Evolutionary conservation across 1,140 invertebrate genomes (phyloP).

Genomic region (Drosophila busckii): DNA sequence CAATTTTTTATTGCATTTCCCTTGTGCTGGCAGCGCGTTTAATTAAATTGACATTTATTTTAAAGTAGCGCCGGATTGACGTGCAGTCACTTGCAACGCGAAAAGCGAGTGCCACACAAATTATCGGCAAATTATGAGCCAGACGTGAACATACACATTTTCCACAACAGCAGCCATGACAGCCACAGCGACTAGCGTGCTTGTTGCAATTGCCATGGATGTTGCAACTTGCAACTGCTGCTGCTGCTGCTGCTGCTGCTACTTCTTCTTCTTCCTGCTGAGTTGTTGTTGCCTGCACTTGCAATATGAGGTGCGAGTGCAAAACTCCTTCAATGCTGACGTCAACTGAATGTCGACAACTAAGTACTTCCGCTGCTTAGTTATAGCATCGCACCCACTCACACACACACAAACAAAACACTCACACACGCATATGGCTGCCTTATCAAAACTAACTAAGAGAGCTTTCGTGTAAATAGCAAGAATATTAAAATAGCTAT

Average conservation of each 20-base stretch:
- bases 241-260: too few species aligned
- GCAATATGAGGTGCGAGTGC: conserved; percentile 16
- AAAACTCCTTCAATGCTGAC: not conserved
- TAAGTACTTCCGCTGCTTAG: conserved; percentile 37
- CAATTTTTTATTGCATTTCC: too few species aligned
- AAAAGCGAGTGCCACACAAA: conserved; percentile 25
- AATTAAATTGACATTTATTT: conserved; percentile 27
- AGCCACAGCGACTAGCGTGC: conserved; percentile 34
- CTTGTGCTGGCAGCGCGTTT: conserved; percentile 13
- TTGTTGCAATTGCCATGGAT: conserved; percentile 43
- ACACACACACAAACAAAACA: too few species aligned
- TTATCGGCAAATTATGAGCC: conserved; percentile 51
- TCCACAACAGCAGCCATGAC: conserved; percentile 50
- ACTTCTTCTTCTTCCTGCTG: too few species aligned
- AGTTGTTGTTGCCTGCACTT: too few species aligned
- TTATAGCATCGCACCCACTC: conserved; percentile 13
- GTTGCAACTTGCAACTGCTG: conserved; percentile 13
- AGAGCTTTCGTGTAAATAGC: conserved; percentile 9
- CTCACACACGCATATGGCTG: conserved; percentile 4
- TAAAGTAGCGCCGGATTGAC: conserved; percentile 13
- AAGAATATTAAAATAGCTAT: conserved; percentile 33
- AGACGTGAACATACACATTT: conserved; percentile 48
- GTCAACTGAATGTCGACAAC: conserved; percentile 4
- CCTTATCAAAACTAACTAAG: conserved; percentile 33
- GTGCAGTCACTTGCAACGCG: conserved; percentile 12